Percentiles rank a stretch among this genome's conserved stretches.
These are phyloP conservation scores for Nephrotoma guestfalica DNA, from an alignment of 2,888 invertebrate species.

Conservation along the genomic window DNA sequence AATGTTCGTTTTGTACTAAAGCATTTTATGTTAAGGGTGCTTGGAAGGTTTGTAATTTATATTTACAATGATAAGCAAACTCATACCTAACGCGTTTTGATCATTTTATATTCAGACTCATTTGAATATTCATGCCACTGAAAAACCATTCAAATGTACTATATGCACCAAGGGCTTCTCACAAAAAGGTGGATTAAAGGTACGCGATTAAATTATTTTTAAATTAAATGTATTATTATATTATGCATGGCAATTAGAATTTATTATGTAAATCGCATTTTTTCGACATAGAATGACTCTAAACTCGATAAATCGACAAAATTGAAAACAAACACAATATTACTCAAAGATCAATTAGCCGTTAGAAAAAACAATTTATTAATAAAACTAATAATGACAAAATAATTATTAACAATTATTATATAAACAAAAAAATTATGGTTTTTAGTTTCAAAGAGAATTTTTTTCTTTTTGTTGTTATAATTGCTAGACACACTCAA, in stretches of 20 bases:
- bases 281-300: background rate
- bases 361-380: background rate
- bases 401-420: background rate
- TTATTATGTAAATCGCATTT: background rate
- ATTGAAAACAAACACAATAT: background rate
- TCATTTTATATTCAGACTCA: background rate
- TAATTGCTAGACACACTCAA: background rate
- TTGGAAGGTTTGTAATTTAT: background rate
- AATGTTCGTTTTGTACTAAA: background rate
- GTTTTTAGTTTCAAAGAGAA: background rate
- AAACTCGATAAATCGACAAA: background rate
- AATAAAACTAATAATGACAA: background rate
- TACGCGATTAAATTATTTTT: background rate
- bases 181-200: background rate
- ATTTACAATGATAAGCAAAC: background rate
- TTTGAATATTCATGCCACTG: background rate
- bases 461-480: background rate
- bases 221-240: background rate
- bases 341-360: background rate
- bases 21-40: background rate
- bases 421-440: background rate
- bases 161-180: background rate
- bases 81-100: background rate
- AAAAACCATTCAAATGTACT: background rate
- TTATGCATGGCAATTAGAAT: background rate